A percentile compares a stretch with the other conserved stretches of the same genome.
Evolutionary conservation across 2,888 invertebrate species (phyloP).

Genomic region (Bombylius discolor): DNA sequence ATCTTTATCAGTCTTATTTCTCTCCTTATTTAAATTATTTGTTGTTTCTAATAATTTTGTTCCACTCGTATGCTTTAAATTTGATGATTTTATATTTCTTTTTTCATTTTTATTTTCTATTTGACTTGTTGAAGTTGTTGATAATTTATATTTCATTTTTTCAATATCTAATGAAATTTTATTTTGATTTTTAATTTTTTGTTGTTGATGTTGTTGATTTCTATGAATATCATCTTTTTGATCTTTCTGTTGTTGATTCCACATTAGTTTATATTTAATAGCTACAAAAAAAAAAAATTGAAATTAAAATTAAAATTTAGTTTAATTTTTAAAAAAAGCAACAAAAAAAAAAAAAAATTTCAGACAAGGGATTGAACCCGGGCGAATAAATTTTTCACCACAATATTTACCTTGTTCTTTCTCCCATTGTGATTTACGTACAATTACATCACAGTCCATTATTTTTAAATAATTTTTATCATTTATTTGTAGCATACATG

Average conservation of each 20-base stretch:
- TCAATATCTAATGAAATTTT: conserved; percentile 5
- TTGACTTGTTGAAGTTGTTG: not conserved
- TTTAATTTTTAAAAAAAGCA: not conserved
- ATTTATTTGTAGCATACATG: conserved; percentile 78
- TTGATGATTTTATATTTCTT: not conserved
- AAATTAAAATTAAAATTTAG: not conserved
- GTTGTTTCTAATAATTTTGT: not conserved
- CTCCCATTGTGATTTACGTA: conserved; percentile 68
- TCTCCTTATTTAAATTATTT: conserved; percentile 16
- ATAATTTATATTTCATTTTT: conserved; percentile 3
- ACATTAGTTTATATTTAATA: conserved; percentile 21
- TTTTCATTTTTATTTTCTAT: conserved; percentile 2
- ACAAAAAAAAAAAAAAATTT: no score
- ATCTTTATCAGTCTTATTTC: conserved; percentile 17
- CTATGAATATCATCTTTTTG: conserved; percentile 12
- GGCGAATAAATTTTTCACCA: no score
- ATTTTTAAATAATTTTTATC: conserved; percentile 76
- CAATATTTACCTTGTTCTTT: conserved; percentile 44
- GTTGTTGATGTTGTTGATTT: conserved; percentile 12
- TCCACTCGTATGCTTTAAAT: no score
- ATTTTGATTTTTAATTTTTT: not conserved
- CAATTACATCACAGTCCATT: conserved; percentile 57
- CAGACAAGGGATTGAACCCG: not conserved
- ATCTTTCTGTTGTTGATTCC: conserved; percentile 21
- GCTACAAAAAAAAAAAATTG: conserved; percentile 9